Evolutionary conservation across 1,140 invertebrate species (phyloP).

Genomic region (Coptotermes formosanus): DNA sequence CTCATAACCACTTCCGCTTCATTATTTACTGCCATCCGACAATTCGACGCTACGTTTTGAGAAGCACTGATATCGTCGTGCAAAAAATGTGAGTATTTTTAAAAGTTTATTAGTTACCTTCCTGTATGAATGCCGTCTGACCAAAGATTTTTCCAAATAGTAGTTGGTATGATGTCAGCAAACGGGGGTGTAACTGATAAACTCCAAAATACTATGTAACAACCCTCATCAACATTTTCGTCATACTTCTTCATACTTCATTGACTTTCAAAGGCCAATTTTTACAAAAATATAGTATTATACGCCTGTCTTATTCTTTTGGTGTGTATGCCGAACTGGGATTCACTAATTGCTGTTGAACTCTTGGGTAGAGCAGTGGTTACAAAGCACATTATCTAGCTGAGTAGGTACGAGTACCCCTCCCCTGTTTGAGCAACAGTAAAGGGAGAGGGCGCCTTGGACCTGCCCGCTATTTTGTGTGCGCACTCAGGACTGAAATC

Average conservation of each 20-base stretch:
- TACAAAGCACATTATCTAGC: constrained; percentile 1
- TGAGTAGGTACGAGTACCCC: background rate
- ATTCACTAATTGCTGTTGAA: constrained; percentile 13
- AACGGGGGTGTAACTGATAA: background rate
- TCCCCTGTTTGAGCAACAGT: no score
- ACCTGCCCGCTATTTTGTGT: background rate
- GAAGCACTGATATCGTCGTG: no score
- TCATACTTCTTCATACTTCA: background rate
- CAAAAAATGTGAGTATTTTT: no score
- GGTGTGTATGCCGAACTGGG: background rate
- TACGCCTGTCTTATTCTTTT: constrained; percentile 15
- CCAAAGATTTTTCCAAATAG: no score
- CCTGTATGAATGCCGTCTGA: no score
- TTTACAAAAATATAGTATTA: constrained; percentile 4
- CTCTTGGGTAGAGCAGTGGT: background rate
- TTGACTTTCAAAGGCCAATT: background rate
- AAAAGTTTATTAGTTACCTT: no score
- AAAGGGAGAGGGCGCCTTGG: background rate
- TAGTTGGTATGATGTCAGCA: no score
- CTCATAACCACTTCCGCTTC: no score
- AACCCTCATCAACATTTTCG: background rate
- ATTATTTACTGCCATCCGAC: no score
- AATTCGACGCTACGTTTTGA: no score
- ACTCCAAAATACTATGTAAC: background rate
- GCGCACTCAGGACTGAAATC: background rate